phyloP scores from a whole-genome alignment of 1,140 invertebrate species.

The Sesamia nonagrioides region DNA sequence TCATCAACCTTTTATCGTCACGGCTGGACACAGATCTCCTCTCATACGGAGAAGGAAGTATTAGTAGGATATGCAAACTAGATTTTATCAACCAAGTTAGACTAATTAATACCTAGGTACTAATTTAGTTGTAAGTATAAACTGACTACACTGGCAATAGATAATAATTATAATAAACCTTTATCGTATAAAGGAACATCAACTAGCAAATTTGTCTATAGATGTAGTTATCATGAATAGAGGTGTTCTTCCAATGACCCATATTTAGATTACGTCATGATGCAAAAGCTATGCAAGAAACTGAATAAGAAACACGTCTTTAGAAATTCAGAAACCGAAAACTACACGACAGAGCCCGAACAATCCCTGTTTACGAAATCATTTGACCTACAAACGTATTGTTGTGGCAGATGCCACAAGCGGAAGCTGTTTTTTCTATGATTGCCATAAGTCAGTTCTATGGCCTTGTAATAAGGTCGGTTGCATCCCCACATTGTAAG shows the following conservation, averaged over 20 bases:
- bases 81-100: not conserved
- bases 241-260: not conserved
- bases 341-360: conserved; percentile 41
- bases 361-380: conserved; percentile 75
- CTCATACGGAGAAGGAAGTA: too few relatives aligned
- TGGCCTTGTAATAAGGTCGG: conserved; percentile 66
- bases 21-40: too few relatives aligned
- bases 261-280: conserved; percentile 20
- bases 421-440: conserved; percentile 70
- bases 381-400: conserved; percentile 80
- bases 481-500: conserved; percentile 57
- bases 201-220: not conserved
- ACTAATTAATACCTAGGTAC: not conserved
- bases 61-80: too few relatives aligned
- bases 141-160: not conserved
- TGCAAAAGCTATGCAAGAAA: conserved; percentile 33
- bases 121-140: not conserved
- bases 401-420: conserved; percentile 74
- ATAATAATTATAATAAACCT: not conserved
- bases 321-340: conserved; percentile 33
- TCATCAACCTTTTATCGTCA: too few relatives aligned
- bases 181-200: not conserved
- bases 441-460: conserved; percentile 59
- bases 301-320: conserved; percentile 15
- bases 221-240: not conserved